These are phyloP conservation scores for Acleris holmiana DNA, from an alignment of 2,888 invertebrate species.

Conservation along the genomic window DNA sequence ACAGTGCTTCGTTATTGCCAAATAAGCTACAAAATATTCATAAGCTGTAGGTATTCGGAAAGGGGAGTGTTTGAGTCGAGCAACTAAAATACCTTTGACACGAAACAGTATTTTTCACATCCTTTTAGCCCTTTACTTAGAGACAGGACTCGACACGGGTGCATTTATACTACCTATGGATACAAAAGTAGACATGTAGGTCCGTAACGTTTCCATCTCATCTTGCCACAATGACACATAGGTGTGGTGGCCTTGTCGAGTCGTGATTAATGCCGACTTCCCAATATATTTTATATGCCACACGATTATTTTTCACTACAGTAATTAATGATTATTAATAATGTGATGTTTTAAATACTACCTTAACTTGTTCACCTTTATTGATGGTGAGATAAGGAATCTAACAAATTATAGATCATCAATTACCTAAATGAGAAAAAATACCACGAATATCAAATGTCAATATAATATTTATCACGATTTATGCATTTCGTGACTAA, in stretches of 20 bases:
- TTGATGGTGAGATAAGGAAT: constrained; percentile 16
- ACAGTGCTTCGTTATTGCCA: too few relatives aligned
- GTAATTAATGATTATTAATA: constrained; percentile 36
- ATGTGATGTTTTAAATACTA: constrained; percentile 28
- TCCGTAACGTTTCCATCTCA: constrained; percentile 15
- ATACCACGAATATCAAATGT: neutral
- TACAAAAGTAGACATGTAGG: constrained; percentile 2
- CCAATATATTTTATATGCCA: constrained; percentile 34
- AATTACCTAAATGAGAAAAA: constrained; percentile 15
- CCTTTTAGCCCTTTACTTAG: too few relatives aligned
- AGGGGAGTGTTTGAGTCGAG: too few relatives aligned
- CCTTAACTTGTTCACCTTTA: constrained; percentile 32
- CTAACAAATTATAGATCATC: constrained; percentile 5
- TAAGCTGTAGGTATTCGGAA: too few relatives aligned
- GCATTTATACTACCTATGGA: too few relatives aligned
- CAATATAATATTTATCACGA: neutral
- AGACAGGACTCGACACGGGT: too few relatives aligned
- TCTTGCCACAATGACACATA: constrained; percentile 34
- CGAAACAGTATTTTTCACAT: too few relatives aligned
- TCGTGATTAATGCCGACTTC: constrained; percentile 35
- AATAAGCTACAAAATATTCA: too few relatives aligned
- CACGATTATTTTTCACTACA: constrained; percentile 31
- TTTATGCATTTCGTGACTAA: neutral
- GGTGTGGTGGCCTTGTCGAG: constrained; percentile 27
- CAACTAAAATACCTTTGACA: too few relatives aligned